Evolutionary conservation across 35 echinoderm and acorn worm genomes (phyloP), one percentile per base, ranked within the genome.

Genomic region (Hemicentrotus pulcherrimus): DNA sequence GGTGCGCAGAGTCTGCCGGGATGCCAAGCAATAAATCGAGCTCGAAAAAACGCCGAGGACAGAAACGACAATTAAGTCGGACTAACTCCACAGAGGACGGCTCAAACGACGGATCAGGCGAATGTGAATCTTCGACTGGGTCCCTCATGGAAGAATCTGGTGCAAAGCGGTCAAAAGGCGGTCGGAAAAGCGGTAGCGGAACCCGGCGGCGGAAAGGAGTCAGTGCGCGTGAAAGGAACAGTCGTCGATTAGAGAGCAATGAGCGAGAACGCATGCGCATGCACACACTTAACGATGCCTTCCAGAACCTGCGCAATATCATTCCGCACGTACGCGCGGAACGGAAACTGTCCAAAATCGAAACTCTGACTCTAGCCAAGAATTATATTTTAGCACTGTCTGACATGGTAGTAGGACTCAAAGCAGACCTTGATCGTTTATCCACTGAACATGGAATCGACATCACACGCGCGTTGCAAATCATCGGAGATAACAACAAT

Each of bases 221-320:
- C 32, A 99, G 96, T 31, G 97, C 98, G 6, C 95, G 98, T 18
- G 98, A 99, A 96, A 93, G 98, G 48, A 99, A 99, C 86, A 86
- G 94, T 35, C 94, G 98, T n/a, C 95, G 98, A 33, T 94, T 99
- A 61, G 98, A 99, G 46, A 99, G 98, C 94, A 99, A 99, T 52
- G 98, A 99, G 96, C 47, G 98, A 94, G 98, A 99, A 86, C 95
- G 98, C 48, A 98, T 98, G 97, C 96, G 98, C 47, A 99, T 99
- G 98, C 98, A 99, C 92, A 97, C 98, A 19, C 88, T 99, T 32
- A 99, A 99, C 87, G 98, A 99, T 95, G 98, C 98, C 95, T 99
- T 99, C 94, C 98, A 99, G 88, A 94, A 94, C 95, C 47, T 99
- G 87, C 97, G 98, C n/a, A 99, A 99, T 94, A 97, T 95, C 94